Base-by-base conservation (phyloP, 2,888 invertebrate genomes). In the Dorcus parallelipipedus region DNA sequence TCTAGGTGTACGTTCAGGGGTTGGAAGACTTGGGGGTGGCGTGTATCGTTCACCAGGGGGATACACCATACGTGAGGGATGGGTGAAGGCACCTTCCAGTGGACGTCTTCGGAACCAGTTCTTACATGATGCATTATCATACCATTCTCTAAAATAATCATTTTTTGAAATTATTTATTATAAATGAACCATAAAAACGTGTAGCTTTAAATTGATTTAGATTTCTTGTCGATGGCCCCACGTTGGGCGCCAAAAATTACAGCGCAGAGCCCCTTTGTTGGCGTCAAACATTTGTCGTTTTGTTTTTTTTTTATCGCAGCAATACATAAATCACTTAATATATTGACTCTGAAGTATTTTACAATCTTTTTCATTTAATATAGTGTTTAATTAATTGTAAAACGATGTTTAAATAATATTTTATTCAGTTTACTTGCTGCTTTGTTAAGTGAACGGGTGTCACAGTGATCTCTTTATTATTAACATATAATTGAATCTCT, bases 21-120 rank as follows among this genome's bases (percentile, higher is more conserved):
- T 86, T 0, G 90, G 90, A 0, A 88, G 86, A 77, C 65, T 74
- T 68, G 86, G 83, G 74, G 90, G 89, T 0, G 94, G 93, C 0
- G 93, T 93, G 76, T 91, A 93, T 9, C 81, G 80, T 66, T 89
- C 86, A 3, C 91, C 92, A 1, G 93, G 93, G 55, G 95, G 95
- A 79, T 95, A 95, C 2, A 95, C 92, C 95, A 95, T 95, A 77
- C 86, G 88, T 51, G 93, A 93, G n/a, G 94, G 93, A 77, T 95
- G 93, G 26, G 90, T 90, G 80, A 90, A 93, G 52, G 94, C 94
- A 53, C 90, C 90, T 72, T 87, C 87, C 38, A 95, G 82, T 49
- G 92, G 89, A 20, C 92, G 86, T 51, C 93, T 86, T 3, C 95
- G 85, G 82, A 89, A 95, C 87, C 93, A 93, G 52, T 85, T 89